Percentiles rank a stretch among this genome's conserved stretches.
Evolutionary conservation across 2,113 vertebrate species (phyloP).

Genomic region (Clarias magur): DNA sequence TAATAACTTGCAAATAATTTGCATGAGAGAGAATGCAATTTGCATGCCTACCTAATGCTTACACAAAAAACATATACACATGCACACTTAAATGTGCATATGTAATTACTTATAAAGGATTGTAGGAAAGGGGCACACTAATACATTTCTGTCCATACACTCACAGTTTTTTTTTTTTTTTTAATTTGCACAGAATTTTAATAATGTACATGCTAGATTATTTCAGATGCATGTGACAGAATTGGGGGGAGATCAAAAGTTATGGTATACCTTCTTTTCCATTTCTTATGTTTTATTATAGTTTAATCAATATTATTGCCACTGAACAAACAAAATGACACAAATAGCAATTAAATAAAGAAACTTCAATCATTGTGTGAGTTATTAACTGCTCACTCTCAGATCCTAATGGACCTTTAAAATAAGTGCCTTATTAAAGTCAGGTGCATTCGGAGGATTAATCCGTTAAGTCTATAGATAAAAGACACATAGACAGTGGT

Average conservation of each 20-base stretch:
- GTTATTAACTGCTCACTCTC: neutral
- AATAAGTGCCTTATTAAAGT: neutral
- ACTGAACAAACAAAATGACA: neutral
- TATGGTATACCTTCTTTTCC: neutral
- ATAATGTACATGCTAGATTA: too few relatives aligned
- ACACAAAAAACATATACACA: neutral
- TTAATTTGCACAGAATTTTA: neutral
- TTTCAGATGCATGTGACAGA: neutral
- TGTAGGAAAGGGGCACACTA: neutral
- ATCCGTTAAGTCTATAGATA: neutral
- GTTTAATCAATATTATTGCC: neutral
- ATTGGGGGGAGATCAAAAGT: neutral
- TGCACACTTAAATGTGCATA: neutral
- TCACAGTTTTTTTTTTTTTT: neutral
- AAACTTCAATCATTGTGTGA: neutral
- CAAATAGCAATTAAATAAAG: constrained; percentile 11
- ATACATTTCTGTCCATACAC: neutral
- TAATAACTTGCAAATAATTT: constrained; percentile 63
- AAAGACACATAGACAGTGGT: neutral
- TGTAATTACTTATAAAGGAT: neutral
- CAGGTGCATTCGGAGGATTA: neutral
- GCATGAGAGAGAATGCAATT: constrained; percentile 62
- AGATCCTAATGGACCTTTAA: neutral
- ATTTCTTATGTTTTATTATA: neutral
- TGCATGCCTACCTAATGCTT: constrained; percentile 49